These are phyloP conservation scores for Empidonax traillii DNA, from an alignment of 2,113 vertebrate genomes.

Conservation along the genomic window DNA sequence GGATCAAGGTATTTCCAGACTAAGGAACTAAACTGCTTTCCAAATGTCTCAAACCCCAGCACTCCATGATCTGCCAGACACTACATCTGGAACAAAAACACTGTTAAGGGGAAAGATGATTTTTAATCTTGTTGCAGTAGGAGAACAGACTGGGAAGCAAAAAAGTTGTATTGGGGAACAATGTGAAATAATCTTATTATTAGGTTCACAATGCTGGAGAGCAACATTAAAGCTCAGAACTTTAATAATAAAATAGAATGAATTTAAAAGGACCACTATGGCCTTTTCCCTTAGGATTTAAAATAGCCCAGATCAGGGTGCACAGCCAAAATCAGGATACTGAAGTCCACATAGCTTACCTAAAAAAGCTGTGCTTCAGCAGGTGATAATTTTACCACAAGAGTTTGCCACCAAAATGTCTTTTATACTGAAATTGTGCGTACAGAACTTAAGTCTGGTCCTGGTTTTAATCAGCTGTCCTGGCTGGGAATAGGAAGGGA, in stretches of 20 bases:
- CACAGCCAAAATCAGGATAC: background rate
- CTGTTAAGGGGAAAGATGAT: background rate
- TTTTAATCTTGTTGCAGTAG: background rate
- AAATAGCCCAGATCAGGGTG: background rate
- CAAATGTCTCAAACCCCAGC: background rate
- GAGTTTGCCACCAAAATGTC: background rate
- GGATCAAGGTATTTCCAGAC: background rate
- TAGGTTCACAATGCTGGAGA: background rate
- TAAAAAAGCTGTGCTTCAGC: background rate
- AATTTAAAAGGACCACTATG: background rate
- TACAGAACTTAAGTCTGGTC: background rate
- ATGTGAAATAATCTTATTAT: background rate
- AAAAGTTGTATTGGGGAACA: background rate
- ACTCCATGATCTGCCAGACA: background rate
- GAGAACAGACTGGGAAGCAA: background rate
- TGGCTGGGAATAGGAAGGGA: background rate
- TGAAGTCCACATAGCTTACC: background rate
- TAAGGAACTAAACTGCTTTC: background rate
- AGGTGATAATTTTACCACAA: background rate
- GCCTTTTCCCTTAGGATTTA: background rate
- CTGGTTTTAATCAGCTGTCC: background rate
- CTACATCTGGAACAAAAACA: background rate
- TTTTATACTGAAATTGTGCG: rapidly evolving
- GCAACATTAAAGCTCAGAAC: background rate
- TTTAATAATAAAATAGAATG: background rate